Evolutionary conservation across 2,113 vertebrate genomes (phyloP).

Genomic region (Dasyornis broadbenti): DNA sequence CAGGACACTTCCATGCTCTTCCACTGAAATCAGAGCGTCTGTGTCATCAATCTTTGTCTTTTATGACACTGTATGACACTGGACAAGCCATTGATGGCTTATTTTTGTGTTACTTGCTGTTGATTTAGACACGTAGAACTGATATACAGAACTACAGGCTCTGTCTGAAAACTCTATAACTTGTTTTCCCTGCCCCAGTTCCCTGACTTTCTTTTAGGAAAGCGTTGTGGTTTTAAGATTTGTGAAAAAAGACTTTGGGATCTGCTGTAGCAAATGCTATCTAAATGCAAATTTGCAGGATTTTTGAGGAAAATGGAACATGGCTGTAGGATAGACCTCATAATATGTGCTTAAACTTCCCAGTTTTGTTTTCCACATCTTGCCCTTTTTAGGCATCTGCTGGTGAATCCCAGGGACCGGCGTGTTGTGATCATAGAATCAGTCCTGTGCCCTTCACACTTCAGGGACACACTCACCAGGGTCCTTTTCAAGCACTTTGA

Average conservation of each 20-base stretch:
- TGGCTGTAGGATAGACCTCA: not conserved
- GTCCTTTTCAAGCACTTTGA: constrained; percentile 99
- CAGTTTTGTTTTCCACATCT: not conserved
- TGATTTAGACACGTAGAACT: not conserved
- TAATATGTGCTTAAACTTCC: rapidly evolving
- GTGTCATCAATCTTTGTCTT: not conserved
- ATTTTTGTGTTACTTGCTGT: not conserved
- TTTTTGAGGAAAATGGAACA: not conserved
- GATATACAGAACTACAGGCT: not conserved
- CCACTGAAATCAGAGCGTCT: not conserved
- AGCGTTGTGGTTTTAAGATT: rapidly evolving
- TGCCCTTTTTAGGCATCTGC: constrained; percentile 79
- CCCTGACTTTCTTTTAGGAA: not conserved
- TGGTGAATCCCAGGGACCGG: constrained; percentile 96
- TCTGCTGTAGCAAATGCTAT: not conserved
- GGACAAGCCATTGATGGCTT: not conserved
- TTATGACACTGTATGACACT: not conserved
- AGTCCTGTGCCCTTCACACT: constrained; percentile 93
- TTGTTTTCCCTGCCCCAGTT: not conserved
- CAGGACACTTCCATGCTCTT: not conserved
- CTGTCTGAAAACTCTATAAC: not conserved
- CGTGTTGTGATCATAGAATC: constrained; percentile 96
- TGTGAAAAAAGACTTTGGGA: not conserved
- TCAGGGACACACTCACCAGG: constrained; percentile 92
- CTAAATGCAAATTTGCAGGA: not conserved